Evolutionary conservation across 2,797 vertebrate genomes (phyloP).

Genomic region (Mormyrus proboscirostris): DNA sequence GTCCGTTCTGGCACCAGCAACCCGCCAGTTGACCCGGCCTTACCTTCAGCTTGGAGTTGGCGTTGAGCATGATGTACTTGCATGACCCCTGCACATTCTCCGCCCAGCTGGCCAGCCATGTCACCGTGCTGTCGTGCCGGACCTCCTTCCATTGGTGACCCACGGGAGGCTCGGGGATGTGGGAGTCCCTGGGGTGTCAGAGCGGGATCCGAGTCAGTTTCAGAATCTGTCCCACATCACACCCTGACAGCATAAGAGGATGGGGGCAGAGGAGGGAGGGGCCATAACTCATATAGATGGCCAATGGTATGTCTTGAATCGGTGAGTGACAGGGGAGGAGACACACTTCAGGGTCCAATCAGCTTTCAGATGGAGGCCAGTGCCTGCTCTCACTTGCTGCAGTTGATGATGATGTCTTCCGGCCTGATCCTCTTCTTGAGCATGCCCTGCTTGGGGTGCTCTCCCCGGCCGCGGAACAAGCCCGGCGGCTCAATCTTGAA

Average conservation of each 20-base stretch:
- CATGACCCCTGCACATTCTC: constrained; percentile 58
- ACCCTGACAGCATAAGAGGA: neutral
- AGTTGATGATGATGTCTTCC: constrained; percentile 64
- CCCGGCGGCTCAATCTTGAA: constrained; percentile 62
- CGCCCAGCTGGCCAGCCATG: constrained; percentile 62
- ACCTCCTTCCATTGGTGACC: constrained; percentile 64
- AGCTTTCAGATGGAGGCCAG: neutral
- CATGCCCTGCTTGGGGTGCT: constrained; percentile 66
- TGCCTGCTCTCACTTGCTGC: constrained; percentile 43
- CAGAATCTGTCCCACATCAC: neutral
- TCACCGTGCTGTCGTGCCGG: constrained; percentile 52
- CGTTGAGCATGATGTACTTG: constrained; percentile 74
- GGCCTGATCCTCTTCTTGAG: constrained; percentile 63
- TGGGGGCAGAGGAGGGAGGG: neutral
- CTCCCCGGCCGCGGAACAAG: constrained; percentile 57
- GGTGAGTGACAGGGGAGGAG: neutral
- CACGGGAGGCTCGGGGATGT: constrained; percentile 53
- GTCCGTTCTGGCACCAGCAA: neutral
- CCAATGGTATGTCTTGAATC: neutral
- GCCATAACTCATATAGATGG: neutral
- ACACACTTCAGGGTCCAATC: neutral
- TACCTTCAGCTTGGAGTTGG: constrained; percentile 76
- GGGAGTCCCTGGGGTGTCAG: constrained; percentile 44
- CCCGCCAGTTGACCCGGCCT: neutral
- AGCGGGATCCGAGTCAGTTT: neutral